Evolutionary conservation across 2,888 invertebrate species (phyloP), one percentile per base, ranked within the genome.

Genomic region (Strigamia maritima): DNA sequence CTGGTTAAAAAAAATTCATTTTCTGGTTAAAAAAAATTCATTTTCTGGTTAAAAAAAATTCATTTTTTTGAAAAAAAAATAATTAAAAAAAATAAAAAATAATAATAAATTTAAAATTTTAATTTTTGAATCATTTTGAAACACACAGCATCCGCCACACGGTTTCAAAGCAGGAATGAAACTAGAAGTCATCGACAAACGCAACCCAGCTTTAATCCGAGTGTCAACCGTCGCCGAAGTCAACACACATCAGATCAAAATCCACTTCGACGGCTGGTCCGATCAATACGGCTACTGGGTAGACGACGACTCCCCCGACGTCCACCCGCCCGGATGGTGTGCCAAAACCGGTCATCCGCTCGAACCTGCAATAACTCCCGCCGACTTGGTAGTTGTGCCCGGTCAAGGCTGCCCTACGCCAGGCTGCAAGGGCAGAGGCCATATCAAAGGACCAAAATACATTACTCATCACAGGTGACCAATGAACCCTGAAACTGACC

Each of bases 271-370:
- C 86, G 95, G 95, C 19, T 97, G 96, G 94, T 91, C 93, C 0
- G 90, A 90, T 83, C 90, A 91, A 82, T 92, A 95, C 85, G 91
- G 93, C 81, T 93, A 92, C 85, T 95, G 95, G 94, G 88, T 95
- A 80, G 95, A 96, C 84, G 96, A 96, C 85, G 95, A 97, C 86
- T 92, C 91, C 82, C 90, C 93, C 0, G 95, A 97, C 86, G 90
- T 97, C 83, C 95, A 97, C 88, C 97, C 97, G 0, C 91, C 94
- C 81, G 93, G 94, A 44, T 97, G 96, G 95, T 95, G 95, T 85
- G 89, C 91, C 81, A 93, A 93, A 87, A 95, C 95, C 0, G 92
- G 92, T 1, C 96, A 97, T 86, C 92, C 93, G 0, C 87, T 97
- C 31, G 93, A 95, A 85, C 91, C 93, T 12, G 96, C 96, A 16